phyloP scores from a whole-genome alignment of 2,113 vertebrate species.

The Nyctibius bracteatus region DNA sequence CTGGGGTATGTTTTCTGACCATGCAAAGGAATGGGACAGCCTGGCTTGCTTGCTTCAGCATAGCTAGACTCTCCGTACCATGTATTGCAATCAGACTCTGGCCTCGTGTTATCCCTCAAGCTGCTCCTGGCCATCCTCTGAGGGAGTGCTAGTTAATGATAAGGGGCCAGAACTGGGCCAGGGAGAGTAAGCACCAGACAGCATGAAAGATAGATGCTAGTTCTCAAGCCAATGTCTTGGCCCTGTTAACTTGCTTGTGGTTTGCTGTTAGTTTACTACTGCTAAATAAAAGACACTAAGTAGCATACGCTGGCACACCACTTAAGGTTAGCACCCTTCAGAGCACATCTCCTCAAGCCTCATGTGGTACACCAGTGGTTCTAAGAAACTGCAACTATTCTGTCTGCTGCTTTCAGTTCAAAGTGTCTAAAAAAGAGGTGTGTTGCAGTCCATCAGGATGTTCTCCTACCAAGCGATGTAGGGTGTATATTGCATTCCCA shows the following conservation, averaged over 20 bases:
- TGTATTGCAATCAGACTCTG: not conserved
- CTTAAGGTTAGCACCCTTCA: not conserved
- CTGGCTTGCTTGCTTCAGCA: not conserved
- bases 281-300: not conserved
- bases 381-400: not conserved
- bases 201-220: not conserved
- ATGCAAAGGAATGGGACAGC: not conserved
- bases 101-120: not conserved
- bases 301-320: not conserved
- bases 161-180: not conserved
- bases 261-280: not conserved
- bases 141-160: not conserved
- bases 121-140: not conserved
- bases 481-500: not conserved
- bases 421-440: not conserved
- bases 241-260: not conserved
- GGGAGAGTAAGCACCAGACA: not conserved
- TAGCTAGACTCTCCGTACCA: not conserved
- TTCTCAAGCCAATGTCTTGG: not conserved
- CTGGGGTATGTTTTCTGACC: not conserved
- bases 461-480: rapidly evolving
- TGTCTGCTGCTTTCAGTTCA: not conserved
- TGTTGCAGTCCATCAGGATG: not conserved
- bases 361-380: not conserved
- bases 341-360: not conserved